Evolutionary conservation across 2,797 vertebrate genomes (phyloP), one percentile per base, ranked within the genome.

Genomic region (Muscicapa comitata): DNA sequence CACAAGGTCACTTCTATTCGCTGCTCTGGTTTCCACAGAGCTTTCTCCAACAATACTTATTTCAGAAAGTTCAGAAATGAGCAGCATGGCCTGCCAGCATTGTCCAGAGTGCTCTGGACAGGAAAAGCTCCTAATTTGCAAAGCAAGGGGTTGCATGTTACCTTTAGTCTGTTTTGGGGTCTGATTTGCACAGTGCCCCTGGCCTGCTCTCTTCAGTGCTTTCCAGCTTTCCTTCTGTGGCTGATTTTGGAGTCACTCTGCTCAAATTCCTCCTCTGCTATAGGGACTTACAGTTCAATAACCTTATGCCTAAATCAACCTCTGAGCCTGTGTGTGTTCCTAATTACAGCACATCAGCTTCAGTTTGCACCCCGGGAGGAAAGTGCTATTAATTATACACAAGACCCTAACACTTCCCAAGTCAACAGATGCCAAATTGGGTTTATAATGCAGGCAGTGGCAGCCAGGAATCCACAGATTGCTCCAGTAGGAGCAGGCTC

Each of bases 261-360:
- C 83, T 84, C 74, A 89, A 94, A 96, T 96, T 95, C 95, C 79
- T 96, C 76, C 8, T 1, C 62, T 95, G 77, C 63, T 88, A 81
- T 1, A 0, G 53, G 82, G 88, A 95, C 92, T 95, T 96, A 89
- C 95, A 95, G 95, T 94, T 97, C 95, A 97, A 93, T 97, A 96
- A 97, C 86, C 91, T 90, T 91, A 86, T 88, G 92, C 87, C 82
- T 88, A 91, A 95, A 94, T 86, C 90, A 93, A 79, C 54, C 72
- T 82, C 89, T 53, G 58, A 90, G 74, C 61, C 90, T 83, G 59
- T 87, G 63, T 87, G 90, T 93, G 93, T 93, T 96, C 94, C 95
- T 96, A 97, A 97, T 97, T 97, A 97, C 92, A 94, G 85, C 68
- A 95, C 95, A 97, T 96, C 96, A 97, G 68, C 96, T 93, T 96